These are phyloP conservation scores for Glossophaga mutica DNA, from an alignment of 2,797 vertebrate genomes.

Conservation along the genomic window DNA sequence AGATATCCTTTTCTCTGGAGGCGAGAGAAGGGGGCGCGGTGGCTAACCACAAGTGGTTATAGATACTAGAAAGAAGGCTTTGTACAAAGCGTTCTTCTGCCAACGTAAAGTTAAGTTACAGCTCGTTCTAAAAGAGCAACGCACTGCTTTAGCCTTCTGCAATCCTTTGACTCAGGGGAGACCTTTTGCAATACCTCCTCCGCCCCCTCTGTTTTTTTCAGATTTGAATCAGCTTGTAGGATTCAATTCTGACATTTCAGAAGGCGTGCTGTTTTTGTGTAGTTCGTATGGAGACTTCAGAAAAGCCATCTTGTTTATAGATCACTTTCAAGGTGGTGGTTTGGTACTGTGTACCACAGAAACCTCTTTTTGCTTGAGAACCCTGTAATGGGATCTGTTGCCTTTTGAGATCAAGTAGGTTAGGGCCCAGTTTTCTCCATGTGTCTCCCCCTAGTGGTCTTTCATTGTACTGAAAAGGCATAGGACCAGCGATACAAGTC, in stretches of 20 bases:
- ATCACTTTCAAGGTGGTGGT: neutral
- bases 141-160: neutral
- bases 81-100: neutral
- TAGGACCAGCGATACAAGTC: neutral
- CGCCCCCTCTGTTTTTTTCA: neutral
- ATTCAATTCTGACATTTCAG: neutral
- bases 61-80: neutral
- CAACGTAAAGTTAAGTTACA: neutral
- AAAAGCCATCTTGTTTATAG: neutral
- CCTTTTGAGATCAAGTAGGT: neutral
- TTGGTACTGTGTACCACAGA: neutral
- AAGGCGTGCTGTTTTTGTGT: neutral
- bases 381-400: neutral
- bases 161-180: neutral
- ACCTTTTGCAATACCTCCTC: neutral
- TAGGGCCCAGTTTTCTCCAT: neutral
- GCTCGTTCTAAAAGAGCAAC: neutral
- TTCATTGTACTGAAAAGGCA: neutral
- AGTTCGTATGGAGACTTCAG: neutral
- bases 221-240: neutral
- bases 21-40: neutral
- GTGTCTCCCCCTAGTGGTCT: slow-evolving; percentile 37
- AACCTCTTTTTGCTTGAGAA: neutral
- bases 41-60: neutral
- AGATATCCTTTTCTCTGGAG: neutral